Conservation (phyloP, 2,113 vertebrate species). For the Illadopsis cleaveri region DNA sequence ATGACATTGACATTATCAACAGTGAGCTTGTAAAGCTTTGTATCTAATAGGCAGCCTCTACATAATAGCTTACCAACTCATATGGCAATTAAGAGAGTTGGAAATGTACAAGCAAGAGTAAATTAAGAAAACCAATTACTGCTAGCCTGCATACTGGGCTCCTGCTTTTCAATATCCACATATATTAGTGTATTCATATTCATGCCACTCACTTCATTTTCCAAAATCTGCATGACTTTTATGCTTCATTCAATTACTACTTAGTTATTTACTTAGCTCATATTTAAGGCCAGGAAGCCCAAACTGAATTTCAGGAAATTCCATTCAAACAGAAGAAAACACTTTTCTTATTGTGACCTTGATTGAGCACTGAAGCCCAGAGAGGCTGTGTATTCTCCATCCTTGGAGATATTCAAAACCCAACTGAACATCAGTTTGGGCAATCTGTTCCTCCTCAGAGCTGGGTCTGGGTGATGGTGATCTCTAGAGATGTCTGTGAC, state of each 20-base stretch:
- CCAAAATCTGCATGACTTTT: background rate
- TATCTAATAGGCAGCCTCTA: slow-evolving; percentile 26
- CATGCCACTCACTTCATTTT: background rate
- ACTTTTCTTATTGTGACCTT: background rate
- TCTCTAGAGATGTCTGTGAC: background rate
- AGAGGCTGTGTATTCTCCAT: background rate
- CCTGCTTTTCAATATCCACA: slow-evolving; percentile 1
- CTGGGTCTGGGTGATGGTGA: background rate
- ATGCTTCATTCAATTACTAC: background rate
- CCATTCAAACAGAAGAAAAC: background rate
- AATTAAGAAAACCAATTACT: slow-evolving; percentile 28
- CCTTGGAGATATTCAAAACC: background rate
- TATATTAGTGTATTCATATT: background rate
- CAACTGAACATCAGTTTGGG: background rate
- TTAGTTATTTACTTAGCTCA: background rate
- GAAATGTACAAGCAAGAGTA: slow-evolving; percentile 11
- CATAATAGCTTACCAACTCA: slow-evolving; percentile 1
- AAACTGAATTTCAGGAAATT: background rate
- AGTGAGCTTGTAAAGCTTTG: slow-evolving; percentile 38
- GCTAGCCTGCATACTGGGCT: background rate
- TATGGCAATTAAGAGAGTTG: background rate
- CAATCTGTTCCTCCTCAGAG: background rate
- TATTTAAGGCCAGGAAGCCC: background rate
- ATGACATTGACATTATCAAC: slow-evolving; percentile 40
- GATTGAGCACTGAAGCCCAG: background rate